These are phyloP conservation scores for Hesperia comma DNA, from an alignment of 2,888 invertebrate genomes.

Conservation along the genomic window DNA sequence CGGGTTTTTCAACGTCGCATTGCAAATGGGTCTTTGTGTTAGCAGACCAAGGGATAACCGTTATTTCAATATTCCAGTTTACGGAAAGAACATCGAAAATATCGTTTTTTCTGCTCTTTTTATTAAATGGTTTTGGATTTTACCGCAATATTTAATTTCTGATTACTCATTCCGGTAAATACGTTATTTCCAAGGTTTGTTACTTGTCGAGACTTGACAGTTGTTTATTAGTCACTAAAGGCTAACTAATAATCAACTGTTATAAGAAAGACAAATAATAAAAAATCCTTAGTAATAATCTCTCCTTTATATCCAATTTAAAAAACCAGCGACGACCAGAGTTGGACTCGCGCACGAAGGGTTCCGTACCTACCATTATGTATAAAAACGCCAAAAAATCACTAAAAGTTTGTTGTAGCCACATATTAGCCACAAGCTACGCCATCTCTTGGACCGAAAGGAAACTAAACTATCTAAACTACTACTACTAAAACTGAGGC, in stretches of 20 bases:
- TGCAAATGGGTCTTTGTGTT: constrained; percentile 12
- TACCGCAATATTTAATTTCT: neutral
- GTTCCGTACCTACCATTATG: too few relatives aligned
- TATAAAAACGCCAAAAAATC: too few relatives aligned
- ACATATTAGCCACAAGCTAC: too few relatives aligned
- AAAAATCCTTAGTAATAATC: too few relatives aligned
- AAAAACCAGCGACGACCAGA: too few relatives aligned
- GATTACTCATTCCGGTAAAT: constrained; percentile 21
- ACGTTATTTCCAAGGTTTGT: neutral
- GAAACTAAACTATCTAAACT: too few relatives aligned
- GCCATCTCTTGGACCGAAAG: too few relatives aligned
- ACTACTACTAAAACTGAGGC: too few relatives aligned
- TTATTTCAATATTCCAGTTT: neutral
- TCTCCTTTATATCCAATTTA: too few relatives aligned
- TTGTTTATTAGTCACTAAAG: constrained; percentile 23
- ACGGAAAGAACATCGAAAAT: neutral
- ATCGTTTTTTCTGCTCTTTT: neutral
- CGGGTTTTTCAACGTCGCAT: constrained; percentile 1
- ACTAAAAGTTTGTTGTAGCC: too few relatives aligned
- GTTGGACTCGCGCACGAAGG: too few relatives aligned
- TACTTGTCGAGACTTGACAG: neutral
- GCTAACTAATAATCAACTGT: neutral
- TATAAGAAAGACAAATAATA: too few relatives aligned
- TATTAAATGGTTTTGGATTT: neutral
- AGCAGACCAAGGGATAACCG: neutral